Conservation (phyloP, 2,113 vertebrate genomes). For the Rhombomys opimus region DNA sequence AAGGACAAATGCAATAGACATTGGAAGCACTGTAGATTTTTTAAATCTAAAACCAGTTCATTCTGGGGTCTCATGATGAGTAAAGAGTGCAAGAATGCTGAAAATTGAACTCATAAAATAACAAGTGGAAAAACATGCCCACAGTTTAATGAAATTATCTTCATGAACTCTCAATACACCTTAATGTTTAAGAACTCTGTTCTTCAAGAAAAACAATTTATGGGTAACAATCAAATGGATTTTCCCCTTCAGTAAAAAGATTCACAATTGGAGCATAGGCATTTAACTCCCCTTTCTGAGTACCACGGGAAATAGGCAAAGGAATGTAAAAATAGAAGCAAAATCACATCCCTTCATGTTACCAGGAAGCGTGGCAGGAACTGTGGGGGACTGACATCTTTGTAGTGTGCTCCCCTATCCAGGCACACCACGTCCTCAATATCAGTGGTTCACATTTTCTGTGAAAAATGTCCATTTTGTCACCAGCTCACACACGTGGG, state of each 20-base stretch:
- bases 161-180: constrained; percentile 10
- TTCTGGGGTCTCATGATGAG: neutral
- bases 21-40: neutral
- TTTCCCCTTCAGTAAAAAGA: constrained; percentile 37
- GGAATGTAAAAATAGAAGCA: constrained; percentile 54
- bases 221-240: constrained; percentile 26
- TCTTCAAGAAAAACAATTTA: constrained; percentile 59
- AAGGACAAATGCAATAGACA: too few species aligned
- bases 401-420: neutral
- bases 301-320: constrained; percentile 45
- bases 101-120: constrained; percentile 32
- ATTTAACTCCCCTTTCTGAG: constrained; percentile 60
- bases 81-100: constrained; percentile 16
- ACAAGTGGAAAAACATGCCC: neutral
- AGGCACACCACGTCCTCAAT: constrained; percentile 30
- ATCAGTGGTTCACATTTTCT: neutral
- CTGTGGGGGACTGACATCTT: neutral
- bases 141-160: constrained; percentile 18
- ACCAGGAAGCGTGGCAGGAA: neutral
- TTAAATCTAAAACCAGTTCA: constrained; percentile 38
- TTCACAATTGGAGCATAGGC: neutral
- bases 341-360: neutral
- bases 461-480: constrained; percentile 52
- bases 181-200: constrained; percentile 58
- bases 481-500: neutral